A percentile compares a stretch with the other conserved stretches of the same genome.
phyloP scores from a whole-genome alignment of 1,140 invertebrate species.

The Pissodes strobi region DNA sequence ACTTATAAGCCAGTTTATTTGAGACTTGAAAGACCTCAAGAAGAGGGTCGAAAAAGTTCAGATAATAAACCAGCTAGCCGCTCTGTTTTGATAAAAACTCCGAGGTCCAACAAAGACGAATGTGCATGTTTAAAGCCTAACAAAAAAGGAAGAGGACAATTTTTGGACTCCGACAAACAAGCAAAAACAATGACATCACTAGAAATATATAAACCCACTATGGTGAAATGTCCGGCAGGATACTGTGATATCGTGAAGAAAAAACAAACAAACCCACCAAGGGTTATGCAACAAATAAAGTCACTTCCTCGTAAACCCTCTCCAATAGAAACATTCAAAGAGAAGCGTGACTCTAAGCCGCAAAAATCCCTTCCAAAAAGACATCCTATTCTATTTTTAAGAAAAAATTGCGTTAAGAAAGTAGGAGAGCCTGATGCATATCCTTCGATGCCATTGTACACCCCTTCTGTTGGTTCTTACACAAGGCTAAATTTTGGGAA shows the following conservation, averaged over 20 bases:
- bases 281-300: too few species aligned
- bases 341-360: neutral
- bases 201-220: too few species aligned
- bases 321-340: too few species aligned
- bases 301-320: too few species aligned
- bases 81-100: too few species aligned
- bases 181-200: too few species aligned
- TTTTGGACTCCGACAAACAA: too few species aligned
- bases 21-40: neutral
- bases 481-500: neutral
- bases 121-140: neutral
- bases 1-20: constrained; percentile 4
- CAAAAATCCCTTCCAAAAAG: neutral
- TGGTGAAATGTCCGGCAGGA: neutral
- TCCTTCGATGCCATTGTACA: neutral
- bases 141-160: neutral
- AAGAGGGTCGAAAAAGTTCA: neutral
- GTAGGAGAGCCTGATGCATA: neutral
- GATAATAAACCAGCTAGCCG: neutral
- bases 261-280: neutral
- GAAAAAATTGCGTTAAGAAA: constrained; percentile 15
- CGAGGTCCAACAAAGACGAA: neutral
- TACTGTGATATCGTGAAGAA: constrained; percentile 1
- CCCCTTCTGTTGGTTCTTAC: neutral
- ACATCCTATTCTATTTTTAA: constrained; percentile 11